Conservation (phyloP, 2,888 invertebrate species). For the Drosophila infuscata region DNA sequence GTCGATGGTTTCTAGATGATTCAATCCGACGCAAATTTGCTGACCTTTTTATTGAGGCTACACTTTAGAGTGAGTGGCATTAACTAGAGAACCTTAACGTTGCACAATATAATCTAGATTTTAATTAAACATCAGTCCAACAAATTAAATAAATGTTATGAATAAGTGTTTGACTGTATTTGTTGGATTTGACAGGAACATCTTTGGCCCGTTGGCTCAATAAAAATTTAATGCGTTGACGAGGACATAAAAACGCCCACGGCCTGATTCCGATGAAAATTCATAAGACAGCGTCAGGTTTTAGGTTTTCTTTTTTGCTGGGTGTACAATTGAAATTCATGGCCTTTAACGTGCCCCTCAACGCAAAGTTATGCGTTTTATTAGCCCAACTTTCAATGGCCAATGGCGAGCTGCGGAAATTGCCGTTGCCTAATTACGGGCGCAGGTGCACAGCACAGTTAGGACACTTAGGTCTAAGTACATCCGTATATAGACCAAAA, state of each 20-base stretch:
- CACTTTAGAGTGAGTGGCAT: neutral
- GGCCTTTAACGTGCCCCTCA: conserved; percentile 29
- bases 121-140: conserved; percentile 65
- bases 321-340: conserved; percentile 73
- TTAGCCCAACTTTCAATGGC: conserved; percentile 36
- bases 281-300: conserved; percentile 57
- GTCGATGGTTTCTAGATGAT: conserved; percentile 6
- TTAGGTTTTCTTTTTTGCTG: neutral
- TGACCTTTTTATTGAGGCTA: neutral
- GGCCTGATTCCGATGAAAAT: conserved; percentile 64
- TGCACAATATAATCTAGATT: conserved; percentile 52
- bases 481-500: neutral
- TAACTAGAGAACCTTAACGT: neutral
- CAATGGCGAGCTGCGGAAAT: conserved; percentile 40
- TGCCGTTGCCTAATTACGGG: conserved; percentile 48
- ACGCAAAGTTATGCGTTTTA: conserved; percentile 41
- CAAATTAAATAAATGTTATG: conserved; percentile 47
- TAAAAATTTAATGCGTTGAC: conserved; percentile 70
- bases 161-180: conserved; percentile 1
- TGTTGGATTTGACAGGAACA: conserved; percentile 37
- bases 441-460: conserved; percentile 50
- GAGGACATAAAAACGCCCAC: conserved; percentile 58
- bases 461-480: conserved; percentile 17
- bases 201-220: conserved; percentile 52
- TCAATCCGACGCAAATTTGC: conserved; percentile 4